Conservation (phyloP, 2,113 vertebrate species). For the Pollimyrus isidori region DNA sequence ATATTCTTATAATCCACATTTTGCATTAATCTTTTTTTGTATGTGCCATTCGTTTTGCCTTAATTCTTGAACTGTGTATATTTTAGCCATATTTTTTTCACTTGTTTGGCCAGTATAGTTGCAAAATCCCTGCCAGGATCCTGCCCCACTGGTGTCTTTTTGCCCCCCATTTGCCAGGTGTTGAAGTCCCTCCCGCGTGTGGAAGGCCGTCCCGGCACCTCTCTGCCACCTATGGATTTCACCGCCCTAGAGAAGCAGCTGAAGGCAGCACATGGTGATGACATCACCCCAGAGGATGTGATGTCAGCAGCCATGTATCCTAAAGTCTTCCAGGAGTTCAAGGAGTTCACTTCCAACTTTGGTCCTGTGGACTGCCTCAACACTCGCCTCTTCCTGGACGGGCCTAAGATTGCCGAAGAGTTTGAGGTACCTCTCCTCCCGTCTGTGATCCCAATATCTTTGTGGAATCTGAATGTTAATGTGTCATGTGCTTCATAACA, state of each 20-base stretch:
- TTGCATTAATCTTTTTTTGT: neutral
- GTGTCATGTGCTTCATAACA: neutral
- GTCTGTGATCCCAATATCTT: neutral
- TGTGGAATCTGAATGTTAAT: neutral
- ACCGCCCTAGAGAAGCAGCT: conserved; percentile 65
- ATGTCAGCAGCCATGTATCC: conserved; percentile 90
- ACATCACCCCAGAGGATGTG: conserved; percentile 78
- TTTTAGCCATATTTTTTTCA: neutral
- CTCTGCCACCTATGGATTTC: conserved; percentile 74
- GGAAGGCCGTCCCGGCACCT: conserved; percentile 81
- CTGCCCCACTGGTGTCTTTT: neutral
- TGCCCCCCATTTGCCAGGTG: conserved; percentile 55
- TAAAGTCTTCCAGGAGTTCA: conserved; percentile 81
- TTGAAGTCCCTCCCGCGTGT: conserved; percentile 75
- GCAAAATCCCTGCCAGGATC: neutral
- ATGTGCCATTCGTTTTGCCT: neutral
- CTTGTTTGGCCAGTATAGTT: neutral
- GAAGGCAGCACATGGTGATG: conserved; percentile 58
- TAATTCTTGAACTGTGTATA: neutral
- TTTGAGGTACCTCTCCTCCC: conserved; percentile 67
- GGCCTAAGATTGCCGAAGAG: conserved; percentile 85
- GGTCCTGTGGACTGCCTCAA: conserved; percentile 78
- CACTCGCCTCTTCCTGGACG: conserved; percentile 85
- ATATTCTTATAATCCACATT: neutral
- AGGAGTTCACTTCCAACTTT: conserved; percentile 73